Conservation (phyloP, 2,113 vertebrate species). For the Gadus chalcogrammus region DNA sequence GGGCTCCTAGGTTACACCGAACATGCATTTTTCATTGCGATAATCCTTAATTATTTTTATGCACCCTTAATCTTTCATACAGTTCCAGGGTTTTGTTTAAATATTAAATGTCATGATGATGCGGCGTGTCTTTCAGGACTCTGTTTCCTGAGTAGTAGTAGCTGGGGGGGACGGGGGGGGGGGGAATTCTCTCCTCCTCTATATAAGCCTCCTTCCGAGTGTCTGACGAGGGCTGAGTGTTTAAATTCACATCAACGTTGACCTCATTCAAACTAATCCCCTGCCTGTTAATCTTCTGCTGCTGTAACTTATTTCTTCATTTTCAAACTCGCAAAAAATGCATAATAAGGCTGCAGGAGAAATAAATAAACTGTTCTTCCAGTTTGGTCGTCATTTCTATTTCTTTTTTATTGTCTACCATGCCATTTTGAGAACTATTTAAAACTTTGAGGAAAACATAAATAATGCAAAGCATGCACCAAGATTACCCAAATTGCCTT, state of each 20-base stretch:
- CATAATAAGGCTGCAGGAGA: conserved; percentile 14
- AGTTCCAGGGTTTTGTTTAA: conserved; percentile 72
- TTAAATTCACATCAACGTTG: conserved; percentile 71
- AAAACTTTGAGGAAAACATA: too few relatives aligned
- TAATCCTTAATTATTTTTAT: conserved; percentile 77
- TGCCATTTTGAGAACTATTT: too few relatives aligned
- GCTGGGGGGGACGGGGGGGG: conserved; percentile 14
- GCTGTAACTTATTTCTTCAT: conserved; percentile 60
- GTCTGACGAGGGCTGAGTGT: conserved; percentile 67
- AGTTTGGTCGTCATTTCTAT: too few relatives aligned
- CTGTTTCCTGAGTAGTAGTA: conserved; percentile 25
- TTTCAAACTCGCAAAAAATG: conserved; percentile 47
- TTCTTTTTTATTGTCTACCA: too few relatives aligned
- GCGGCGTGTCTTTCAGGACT: conserved; percentile 63
- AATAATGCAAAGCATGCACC: too few relatives aligned
- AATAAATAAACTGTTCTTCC: too few relatives aligned
- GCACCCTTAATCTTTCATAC: conserved; percentile 75
- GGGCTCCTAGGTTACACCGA: conserved; percentile 70
- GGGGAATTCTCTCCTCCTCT: conserved; percentile 58
- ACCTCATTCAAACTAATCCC: conserved; percentile 72
- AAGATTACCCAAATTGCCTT: too few relatives aligned
- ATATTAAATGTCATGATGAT: conserved; percentile 71
- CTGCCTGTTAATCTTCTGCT: conserved; percentile 65
- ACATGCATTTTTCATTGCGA: conserved; percentile 73
- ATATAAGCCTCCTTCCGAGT: conserved; percentile 65